Evolutionary conservation across 2,113 vertebrate species (phyloP).

Genomic region (Numida meleagris): DNA sequence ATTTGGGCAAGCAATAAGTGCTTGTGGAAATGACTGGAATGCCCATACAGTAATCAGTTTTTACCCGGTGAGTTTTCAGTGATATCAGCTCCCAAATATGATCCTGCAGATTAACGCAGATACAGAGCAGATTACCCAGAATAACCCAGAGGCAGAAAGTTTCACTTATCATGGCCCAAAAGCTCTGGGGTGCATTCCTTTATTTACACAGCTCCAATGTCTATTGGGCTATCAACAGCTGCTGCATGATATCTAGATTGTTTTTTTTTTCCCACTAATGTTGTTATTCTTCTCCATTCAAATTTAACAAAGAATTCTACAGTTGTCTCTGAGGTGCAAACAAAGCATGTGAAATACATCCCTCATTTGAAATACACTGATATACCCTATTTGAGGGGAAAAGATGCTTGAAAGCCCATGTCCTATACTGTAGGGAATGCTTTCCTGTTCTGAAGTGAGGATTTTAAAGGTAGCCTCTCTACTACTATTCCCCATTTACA

Average conservation of each 20-base stretch:
- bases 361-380: background rate
- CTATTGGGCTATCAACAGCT: background rate
- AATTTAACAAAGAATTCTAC: background rate
- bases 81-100: background rate
- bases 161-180: background rate
- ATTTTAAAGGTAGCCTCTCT: background rate
- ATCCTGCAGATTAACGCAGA: background rate
- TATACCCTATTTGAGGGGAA: accelerated
- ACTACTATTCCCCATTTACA: background rate
- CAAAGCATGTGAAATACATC: background rate
- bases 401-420: background rate
- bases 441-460: background rate
- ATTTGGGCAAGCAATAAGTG: background rate
- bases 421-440: background rate
- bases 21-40: background rate
- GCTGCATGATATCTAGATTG: background rate
- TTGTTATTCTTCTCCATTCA: background rate
- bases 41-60: background rate
- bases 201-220: background rate
- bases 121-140: background rate
- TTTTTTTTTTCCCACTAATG: background rate
- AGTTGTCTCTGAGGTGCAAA: background rate
- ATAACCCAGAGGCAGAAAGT: background rate
- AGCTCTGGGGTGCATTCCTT: background rate
- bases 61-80: background rate